Percentiles rank a stretch among this genome's conserved stretches.
phyloP scores from a whole-genome alignment of 1,140 invertebrate genomes.

The Venturia canescens region DNA sequence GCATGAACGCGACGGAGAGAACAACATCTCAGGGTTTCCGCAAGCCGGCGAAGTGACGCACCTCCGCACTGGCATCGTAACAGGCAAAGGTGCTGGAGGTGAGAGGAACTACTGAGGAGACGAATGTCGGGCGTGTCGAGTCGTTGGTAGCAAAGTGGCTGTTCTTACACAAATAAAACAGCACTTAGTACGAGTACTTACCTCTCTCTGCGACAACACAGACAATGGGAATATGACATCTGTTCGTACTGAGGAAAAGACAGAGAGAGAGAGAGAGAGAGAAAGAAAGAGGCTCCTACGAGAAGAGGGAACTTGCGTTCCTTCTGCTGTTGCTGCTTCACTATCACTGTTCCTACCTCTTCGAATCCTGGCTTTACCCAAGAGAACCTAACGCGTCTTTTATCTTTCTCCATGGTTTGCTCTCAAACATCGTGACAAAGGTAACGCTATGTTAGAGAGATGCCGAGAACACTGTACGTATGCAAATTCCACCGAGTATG shows the following conservation, averaged over 20 bases:
- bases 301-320: background rate
- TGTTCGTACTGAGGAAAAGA: constrained; percentile 56
- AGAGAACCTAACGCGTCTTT: constrained; percentile 24
- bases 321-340: constrained; percentile 22
- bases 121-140: constrained; percentile 20
- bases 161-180: constrained; percentile 77
- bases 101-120: background rate
- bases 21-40: constrained; percentile 9
- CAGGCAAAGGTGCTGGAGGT: background rate
- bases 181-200: constrained; percentile 74
- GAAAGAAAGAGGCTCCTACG: background rate
- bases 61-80: background rate
- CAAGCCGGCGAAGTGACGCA: background rate
- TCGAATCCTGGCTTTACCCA: background rate
- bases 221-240: constrained; percentile 76
- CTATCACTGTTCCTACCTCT: constrained; percentile 24
- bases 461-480: constrained; percentile 63
- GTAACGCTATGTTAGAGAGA: constrained; percentile 1
- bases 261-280: background rate
- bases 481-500: constrained; percentile 70
- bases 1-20: constrained; percentile 9
- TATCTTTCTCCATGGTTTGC: constrained; percentile 26
- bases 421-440: constrained; percentile 1
- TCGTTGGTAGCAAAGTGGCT: constrained; percentile 65
- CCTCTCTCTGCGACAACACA: constrained; percentile 67